Percentiles rank a stretch among this genome's conserved stretches.
These are phyloP conservation scores for Globodera ellingtonae DNA, from an alignment of 1,140 invertebrate genomes.

Conservation along the genomic window DNA sequence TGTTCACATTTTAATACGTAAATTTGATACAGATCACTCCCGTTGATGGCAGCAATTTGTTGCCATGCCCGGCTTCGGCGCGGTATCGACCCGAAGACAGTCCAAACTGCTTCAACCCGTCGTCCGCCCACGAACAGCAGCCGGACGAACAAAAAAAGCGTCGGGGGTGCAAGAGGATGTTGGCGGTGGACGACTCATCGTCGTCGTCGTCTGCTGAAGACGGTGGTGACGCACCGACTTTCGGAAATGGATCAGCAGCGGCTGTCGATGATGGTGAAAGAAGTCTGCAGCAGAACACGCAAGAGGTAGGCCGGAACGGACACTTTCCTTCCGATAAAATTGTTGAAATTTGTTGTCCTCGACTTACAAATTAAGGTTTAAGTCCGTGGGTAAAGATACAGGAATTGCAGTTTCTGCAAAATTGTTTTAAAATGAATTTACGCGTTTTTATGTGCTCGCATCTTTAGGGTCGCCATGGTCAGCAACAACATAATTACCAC, in stretches of 20 bases:
- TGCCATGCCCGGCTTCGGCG: conserved; percentile 19
- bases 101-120: conserved; percentile 2
- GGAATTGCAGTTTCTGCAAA: too few species aligned
- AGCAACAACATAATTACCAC: conserved; percentile 18
- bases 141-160: not conserved
- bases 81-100: conserved; percentile 9
- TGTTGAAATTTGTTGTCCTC: too few species aligned
- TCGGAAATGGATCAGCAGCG: not conserved
- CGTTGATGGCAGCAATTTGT: conserved; percentile 14
- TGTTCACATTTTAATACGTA: not conserved
- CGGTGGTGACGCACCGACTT: not conserved
- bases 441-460: too few species aligned
- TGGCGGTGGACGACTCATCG: conserved; percentile 2
- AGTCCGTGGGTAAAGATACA: too few species aligned
- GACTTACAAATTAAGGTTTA: too few species aligned
- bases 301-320: too few species aligned
- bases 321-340: too few species aligned
- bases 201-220: conserved; percentile 11
- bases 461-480: not conserved
- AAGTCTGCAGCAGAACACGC: not conserved
- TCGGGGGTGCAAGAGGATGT: not conserved
- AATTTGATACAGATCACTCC: conserved; percentile 12
- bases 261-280: not conserved
- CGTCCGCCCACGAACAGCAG: not conserved
- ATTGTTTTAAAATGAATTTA: too few species aligned